Percentiles rank a stretch among this genome's conserved stretches.
phyloP scores from a whole-genome alignment of 35 echinoderm and acorn worm species.

The Anneissia japonica region DNA sequence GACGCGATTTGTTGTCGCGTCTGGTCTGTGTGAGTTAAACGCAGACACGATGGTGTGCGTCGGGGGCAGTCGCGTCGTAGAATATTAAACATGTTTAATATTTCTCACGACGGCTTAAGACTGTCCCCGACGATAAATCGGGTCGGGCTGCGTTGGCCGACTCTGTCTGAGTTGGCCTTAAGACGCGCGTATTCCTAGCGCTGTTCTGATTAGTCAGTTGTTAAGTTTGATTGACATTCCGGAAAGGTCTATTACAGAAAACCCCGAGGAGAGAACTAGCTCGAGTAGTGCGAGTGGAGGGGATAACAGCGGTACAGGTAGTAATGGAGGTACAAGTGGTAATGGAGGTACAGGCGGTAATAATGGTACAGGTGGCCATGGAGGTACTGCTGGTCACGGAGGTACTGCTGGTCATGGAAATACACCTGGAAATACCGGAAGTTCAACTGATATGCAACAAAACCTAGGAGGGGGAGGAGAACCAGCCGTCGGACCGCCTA shows the following conservation, averaged over 20 bases:
- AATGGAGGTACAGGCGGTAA: not conserved
- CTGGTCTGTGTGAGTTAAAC: too few relatives aligned
- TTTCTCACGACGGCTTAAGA: too few relatives aligned
- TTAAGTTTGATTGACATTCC: too few relatives aligned
- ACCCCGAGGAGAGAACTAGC: not conserved
- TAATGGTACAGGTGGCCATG: not conserved
- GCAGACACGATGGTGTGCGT: too few relatives aligned
- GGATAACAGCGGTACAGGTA: not conserved
- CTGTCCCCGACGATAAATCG: too few relatives aligned
- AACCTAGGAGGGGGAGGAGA: not conserved
- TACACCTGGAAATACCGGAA: not conserved
- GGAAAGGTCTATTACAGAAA: not conserved
- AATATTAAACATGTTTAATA: too few relatives aligned
- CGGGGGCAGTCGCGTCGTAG: too few relatives aligned
- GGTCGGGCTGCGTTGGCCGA: too few relatives aligned
- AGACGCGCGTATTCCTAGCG: too few relatives aligned
- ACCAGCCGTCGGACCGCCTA: not conserved
- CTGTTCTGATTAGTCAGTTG: too few relatives aligned
- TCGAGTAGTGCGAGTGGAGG: not conserved
- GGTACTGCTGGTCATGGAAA: not conserved
- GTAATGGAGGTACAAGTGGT: not conserved
- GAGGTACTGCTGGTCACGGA: not conserved
- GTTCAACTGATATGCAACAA: not conserved
- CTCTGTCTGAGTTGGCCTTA: too few relatives aligned
- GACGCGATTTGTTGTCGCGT: too few relatives aligned